These are phyloP conservation scores for Sturnira hondurensis DNA, from an alignment of 2,113 vertebrate genomes.

Conservation along the genomic window DNA sequence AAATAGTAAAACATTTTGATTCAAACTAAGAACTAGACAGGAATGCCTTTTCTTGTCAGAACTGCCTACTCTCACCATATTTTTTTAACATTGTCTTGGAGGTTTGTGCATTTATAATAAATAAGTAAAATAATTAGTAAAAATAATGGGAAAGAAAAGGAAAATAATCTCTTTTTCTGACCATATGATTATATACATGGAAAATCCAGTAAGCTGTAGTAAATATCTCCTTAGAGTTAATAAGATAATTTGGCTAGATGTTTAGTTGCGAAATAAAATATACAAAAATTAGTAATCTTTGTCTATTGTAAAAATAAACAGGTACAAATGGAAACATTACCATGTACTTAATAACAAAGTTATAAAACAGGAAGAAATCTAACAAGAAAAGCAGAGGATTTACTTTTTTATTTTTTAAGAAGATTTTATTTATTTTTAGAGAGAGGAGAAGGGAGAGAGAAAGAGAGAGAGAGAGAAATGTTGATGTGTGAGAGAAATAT, in stretches of 20 bases:
- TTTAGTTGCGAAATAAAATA: constrained; percentile 34
- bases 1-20: background rate
- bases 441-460: no score
- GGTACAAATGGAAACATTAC: background rate
- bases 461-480: no score
- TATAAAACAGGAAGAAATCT: constrained; percentile 21
- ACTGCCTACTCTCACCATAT: background rate
- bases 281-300: constrained; percentile 1
- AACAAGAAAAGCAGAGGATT: background rate
- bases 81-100: constrained; percentile 18
- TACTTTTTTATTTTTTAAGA: no score
- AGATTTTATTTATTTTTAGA: no score
- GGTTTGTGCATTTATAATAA: background rate
- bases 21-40: background rate
- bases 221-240: background rate
- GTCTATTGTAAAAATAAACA: background rate
- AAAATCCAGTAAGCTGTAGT: background rate
- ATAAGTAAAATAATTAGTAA: background rate
- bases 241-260: background rate
- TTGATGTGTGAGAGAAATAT: no score
- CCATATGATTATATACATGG: background rate
- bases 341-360: background rate
- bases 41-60: background rate
- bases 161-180: background rate
- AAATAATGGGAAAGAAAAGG: background rate